Conservation (phyloP, 2,888 invertebrate species). For the Plebejus anna region DNA sequence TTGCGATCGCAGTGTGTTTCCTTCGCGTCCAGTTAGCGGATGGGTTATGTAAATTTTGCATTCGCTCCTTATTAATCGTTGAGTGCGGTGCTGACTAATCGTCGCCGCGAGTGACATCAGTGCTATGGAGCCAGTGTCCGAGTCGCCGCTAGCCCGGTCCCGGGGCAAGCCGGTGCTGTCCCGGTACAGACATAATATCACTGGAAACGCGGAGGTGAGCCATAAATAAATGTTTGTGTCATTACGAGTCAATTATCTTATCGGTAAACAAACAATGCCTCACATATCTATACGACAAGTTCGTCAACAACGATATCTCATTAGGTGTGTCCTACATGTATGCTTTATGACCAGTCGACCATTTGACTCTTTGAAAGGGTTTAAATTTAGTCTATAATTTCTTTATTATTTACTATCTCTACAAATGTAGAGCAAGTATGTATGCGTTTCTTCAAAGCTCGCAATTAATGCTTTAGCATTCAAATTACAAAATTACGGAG, state of each 20-base stretch:
- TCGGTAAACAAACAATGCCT: slow-evolving; percentile 50
- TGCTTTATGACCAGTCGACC: slow-evolving; percentile 1
- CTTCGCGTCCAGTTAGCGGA: slow-evolving; percentile 58
- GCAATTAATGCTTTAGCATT: neutral
- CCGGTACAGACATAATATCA: slow-evolving; percentile 62
- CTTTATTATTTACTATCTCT: neutral
- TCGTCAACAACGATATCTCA: slow-evolving; percentile 31
- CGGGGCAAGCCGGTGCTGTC: slow-evolving; percentile 68
- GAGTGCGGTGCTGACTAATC: slow-evolving; percentile 33
- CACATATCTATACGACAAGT: slow-evolving; percentile 31
- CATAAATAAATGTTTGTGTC: slow-evolving; percentile 27
- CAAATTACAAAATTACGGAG: no score
- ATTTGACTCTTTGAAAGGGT: neutral
- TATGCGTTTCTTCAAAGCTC: neutral
- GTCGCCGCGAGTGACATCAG: slow-evolving; percentile 33
- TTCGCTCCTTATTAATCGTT: slow-evolving; percentile 32
- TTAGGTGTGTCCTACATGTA: slow-evolving; percentile 34
- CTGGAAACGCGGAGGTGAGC: slow-evolving; percentile 58
- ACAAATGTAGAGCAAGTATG: neutral
- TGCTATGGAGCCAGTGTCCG: slow-evolving; percentile 64
- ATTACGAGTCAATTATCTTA: slow-evolving; percentile 35
- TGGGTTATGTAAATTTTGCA: slow-evolving; percentile 43
- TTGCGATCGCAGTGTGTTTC: slow-evolving; percentile 70
- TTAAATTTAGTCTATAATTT: neutral
- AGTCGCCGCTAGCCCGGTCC: slow-evolving; percentile 62